A percentile compares a stretch with the other conserved stretches of the same genome.
Conservation (phyloP, 2,113 vertebrate genomes). For the Sebastes schlegelii region DNA sequence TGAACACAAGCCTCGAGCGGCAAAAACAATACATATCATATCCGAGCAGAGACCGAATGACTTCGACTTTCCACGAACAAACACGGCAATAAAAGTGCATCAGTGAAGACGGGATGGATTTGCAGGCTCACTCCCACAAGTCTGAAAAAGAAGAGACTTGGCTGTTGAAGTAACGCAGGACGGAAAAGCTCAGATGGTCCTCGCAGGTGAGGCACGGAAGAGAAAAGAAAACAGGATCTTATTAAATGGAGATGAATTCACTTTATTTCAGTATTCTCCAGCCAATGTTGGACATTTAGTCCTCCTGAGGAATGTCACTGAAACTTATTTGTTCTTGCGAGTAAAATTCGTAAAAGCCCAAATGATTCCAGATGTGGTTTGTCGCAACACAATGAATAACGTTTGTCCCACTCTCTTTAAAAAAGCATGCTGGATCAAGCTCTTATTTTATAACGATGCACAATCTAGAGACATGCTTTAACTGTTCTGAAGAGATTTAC, state of each 20-base stretch:
- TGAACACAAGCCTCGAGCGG: not conserved
- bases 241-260: not conserved
- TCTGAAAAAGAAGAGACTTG: too few species aligned
- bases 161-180: not conserved
- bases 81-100: slow-evolving; percentile 19
- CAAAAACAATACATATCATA: not conserved
- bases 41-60: not conserved
- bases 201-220: not conserved
- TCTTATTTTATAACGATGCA: slow-evolving; percentile 29
- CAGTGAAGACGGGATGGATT: not conserved
- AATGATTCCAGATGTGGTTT: slow-evolving; percentile 51
- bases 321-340: slow-evolving; percentile 21
- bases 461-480: not conserved
- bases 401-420: not conserved
- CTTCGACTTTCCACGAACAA: slow-evolving; percentile 27
- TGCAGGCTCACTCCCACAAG: too few species aligned
- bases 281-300: not conserved
- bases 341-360: slow-evolving; percentile 14
- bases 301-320: not conserved
- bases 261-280: not conserved
- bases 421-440: not conserved
- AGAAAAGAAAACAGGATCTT: not conserved
- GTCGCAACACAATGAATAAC: slow-evolving; percentile 14
- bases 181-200: not conserved
- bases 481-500: slow-evolving; percentile 48